Evolutionary conservation across 2,888 invertebrate species (phyloP).

Genomic region (Catonia carolina): DNA sequence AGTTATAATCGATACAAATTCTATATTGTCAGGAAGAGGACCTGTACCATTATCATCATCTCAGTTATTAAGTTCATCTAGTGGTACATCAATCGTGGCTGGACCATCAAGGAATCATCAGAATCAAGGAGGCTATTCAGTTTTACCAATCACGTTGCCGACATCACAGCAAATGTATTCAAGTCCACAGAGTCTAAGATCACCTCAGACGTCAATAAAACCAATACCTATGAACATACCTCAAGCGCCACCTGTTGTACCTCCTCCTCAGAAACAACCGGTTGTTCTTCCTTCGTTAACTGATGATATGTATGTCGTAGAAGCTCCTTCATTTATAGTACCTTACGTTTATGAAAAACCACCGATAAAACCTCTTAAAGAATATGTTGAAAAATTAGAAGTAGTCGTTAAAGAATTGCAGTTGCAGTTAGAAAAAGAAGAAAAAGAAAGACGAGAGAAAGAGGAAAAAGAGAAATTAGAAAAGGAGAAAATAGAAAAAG

Average conservation of each 20-base stretch:
- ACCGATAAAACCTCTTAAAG: constrained; percentile 67
- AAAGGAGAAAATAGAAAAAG: constrained; percentile 46
- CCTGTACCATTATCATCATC: constrained; percentile 43
- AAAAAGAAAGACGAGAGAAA: constrained; percentile 43
- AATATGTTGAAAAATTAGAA: constrained; percentile 58
- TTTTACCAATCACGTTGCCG: constrained; percentile 40
- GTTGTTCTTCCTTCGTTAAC: constrained; percentile 74
- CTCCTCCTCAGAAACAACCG: constrained; percentile 42
- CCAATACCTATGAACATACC: constrained; percentile 12
- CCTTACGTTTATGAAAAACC: constrained; percentile 91
- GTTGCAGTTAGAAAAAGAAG: constrained; percentile 43
- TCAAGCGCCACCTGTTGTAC: constrained; percentile 34
- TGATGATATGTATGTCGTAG: constrained; percentile 88
- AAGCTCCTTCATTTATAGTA: constrained; percentile 88
- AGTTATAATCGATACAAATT: constrained; percentile 72
- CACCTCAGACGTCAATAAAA: constrained; percentile 27
- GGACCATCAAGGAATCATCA: constrained; percentile 19
- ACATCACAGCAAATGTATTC: constrained; percentile 58
- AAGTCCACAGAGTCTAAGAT: constrained; percentile 21
- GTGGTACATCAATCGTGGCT: background rate
- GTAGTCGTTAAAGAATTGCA: constrained; percentile 38
- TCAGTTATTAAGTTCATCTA: constrained; percentile 20
- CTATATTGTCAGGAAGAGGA: constrained; percentile 58
- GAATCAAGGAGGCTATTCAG: constrained; percentile 25
- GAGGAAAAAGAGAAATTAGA: constrained; percentile 41